phyloP scores from a whole-genome alignment of 2,888 invertebrate genomes.

The Meliscaeva auricollis region DNA sequence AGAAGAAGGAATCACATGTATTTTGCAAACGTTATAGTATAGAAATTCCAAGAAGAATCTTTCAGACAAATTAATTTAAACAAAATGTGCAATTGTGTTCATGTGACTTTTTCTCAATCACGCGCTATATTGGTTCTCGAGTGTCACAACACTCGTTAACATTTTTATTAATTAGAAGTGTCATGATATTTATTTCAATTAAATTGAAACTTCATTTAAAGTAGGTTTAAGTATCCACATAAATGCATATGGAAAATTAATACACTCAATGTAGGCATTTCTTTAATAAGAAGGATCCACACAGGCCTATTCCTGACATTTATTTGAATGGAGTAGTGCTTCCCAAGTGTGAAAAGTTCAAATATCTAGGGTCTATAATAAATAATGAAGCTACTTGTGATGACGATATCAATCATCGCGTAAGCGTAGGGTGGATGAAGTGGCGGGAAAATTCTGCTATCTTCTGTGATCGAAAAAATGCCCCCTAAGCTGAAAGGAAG shows the following conservation, averaged over 20 bases:
- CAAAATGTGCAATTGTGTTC: constrained; percentile 39
- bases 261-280: no score
- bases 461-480: no score
- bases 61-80: constrained; percentile 47
- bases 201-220: constrained; percentile 13
- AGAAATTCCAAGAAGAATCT: constrained; percentile 21
- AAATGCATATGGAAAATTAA: not conserved
- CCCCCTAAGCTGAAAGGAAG: no score
- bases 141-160: constrained; percentile 15
- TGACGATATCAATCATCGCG: no score
- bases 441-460: no score
- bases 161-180: constrained; percentile 27
- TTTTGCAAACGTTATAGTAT: not conserved
- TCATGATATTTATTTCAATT: constrained; percentile 33
- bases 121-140: constrained; percentile 34
- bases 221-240: not conserved
- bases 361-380: no score
- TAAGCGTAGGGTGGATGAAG: no score
- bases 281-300: no score
- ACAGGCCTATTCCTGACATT: no score
- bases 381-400: no score
- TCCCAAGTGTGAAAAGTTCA: no score
- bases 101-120: constrained; percentile 61
- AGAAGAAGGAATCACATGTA: not conserved
- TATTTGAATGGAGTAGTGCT: no score